phyloP scores from a whole-genome alignment of 2,888 invertebrate species.

The Phragmatobia fuliginosa region DNA sequence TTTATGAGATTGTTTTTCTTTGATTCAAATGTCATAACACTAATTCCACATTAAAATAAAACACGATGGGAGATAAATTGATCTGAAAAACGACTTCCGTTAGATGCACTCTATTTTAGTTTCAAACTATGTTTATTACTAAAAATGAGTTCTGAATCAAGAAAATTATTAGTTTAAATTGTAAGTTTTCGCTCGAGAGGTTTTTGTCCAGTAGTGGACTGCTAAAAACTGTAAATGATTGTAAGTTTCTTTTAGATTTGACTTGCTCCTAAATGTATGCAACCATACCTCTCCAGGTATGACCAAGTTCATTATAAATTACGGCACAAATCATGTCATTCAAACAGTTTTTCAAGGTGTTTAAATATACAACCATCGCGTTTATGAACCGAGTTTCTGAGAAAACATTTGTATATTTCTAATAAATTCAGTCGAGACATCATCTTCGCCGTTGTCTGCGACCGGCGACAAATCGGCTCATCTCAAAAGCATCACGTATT shows the following conservation, averaged over 20 bases:
- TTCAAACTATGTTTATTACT: neutral
- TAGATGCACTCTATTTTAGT: neutral
- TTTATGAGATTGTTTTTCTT: neutral
- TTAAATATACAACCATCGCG: constrained; percentile 11
- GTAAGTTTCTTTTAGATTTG: neutral
- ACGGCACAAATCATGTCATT: neutral
- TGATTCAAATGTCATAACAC: neutral
- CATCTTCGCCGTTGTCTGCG: constrained; percentile 28
- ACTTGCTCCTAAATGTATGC: neutral
- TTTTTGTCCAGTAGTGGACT: too few relatives aligned
- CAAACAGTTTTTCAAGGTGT: constrained; percentile 2
- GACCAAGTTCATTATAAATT: neutral
- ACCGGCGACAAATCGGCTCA: constrained; percentile 62
- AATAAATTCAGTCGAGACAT: constrained; percentile 23
- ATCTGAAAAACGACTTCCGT: neutral
- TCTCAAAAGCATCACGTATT: constrained; percentile 66
- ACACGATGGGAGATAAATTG: neutral
- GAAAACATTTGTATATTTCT: constrained; percentile 23
- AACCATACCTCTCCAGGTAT: neutral
- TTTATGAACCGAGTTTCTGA: constrained; percentile 13
- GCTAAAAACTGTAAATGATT: too few relatives aligned
- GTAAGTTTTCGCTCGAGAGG: too few relatives aligned
- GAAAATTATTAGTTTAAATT: neutral
- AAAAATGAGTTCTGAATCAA: neutral
- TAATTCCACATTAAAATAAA: neutral